A percentile compares a stretch with the other conserved stretches of the same genome.
Evolutionary conservation across 2,113 vertebrate species (phyloP).

Genomic region (Actenoides lindsayi): DNA sequence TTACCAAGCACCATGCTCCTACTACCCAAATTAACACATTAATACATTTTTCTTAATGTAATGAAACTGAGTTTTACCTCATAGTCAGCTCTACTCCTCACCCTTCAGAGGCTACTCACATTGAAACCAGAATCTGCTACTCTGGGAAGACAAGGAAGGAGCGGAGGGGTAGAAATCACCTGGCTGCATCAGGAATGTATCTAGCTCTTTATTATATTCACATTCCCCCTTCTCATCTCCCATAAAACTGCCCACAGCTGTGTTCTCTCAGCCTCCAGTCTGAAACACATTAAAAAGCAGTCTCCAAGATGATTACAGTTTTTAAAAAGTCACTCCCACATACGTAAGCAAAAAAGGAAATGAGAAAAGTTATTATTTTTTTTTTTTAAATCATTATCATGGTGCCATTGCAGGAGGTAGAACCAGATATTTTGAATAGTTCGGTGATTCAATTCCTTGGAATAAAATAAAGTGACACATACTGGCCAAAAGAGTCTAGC

Average conservation of each 20-base stretch:
- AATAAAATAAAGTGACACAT: background rate
- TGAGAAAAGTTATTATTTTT: background rate
- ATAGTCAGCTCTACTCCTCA: background rate
- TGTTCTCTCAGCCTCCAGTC: background rate
- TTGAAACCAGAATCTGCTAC: background rate
- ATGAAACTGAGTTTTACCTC: background rate
- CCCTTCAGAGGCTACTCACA: background rate
- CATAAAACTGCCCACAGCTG: conserved; percentile 29
- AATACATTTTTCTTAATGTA: background rate
- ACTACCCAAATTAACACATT: background rate
- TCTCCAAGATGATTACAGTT: background rate
- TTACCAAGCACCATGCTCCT: background rate
- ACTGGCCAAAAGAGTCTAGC: background rate
- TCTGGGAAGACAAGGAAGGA: background rate
- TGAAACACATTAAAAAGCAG: conserved; percentile 31
- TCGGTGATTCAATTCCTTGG: background rate
- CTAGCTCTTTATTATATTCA: background rate
- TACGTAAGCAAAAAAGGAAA: background rate
- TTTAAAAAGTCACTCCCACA: conserved; percentile 23
- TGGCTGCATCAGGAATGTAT: background rate
- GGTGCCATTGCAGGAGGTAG: background rate
- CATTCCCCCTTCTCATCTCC: conserved; percentile 8
- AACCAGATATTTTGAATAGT: background rate
- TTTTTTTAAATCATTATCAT: background rate
- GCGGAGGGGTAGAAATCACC: background rate